Percentiles rank a stretch among this genome's conserved stretches.
phyloP scores from a whole-genome alignment of 2,888 invertebrate genomes.

The Caenorhabditis sp. region DNA sequence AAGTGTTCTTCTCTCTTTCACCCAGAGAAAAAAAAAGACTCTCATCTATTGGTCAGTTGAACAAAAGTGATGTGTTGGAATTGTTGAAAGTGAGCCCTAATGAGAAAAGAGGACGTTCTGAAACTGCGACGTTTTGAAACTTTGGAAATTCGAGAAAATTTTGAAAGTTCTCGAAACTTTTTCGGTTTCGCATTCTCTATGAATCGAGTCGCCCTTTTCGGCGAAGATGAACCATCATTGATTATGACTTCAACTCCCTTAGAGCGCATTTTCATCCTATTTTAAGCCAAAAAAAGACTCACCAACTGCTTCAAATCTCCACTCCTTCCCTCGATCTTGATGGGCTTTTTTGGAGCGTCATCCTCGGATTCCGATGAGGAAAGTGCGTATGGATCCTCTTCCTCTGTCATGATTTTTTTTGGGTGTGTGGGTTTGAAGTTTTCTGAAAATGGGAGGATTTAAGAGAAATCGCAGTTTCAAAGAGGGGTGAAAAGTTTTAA shows the following conservation, averaged over 20 bases:
- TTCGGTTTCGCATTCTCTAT: too few species aligned
- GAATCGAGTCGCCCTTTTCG: too few species aligned
- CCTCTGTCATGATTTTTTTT: slow-evolving; percentile 76
- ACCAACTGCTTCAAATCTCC: slow-evolving; percentile 80
- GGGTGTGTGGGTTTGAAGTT: background rate
- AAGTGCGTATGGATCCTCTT: slow-evolving; percentile 83
- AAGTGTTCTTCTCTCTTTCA: background rate
- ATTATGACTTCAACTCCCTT: background rate
- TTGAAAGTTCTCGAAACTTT: too few species aligned
- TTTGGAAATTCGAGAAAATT: too few species aligned
- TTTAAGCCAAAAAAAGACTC: slow-evolving; percentile 36
- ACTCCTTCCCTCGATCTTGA: slow-evolving; percentile 80
- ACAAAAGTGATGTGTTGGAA: too few species aligned
- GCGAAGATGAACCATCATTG: too few species aligned
- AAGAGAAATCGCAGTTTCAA: too few species aligned
- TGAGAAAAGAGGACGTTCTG: slow-evolving; percentile 29
- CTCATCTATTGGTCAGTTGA: slow-evolving; percentile 11
- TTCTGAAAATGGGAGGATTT: slow-evolving; percentile 7
- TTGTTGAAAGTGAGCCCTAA: slow-evolving; percentile 1
- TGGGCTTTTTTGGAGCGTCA: slow-evolving; percentile 79
- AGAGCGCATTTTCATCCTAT: slow-evolving; percentile 13
- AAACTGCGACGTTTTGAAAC: too few species aligned
- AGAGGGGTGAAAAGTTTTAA: background rate
- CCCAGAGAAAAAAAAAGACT: too few species aligned
- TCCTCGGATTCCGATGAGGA: slow-evolving; percentile 82